A percentile compares a stretch with the other conserved stretches of the same genome.
These are phyloP conservation scores for Oryzaephilus surinamensis DNA, from an alignment of 1,140 invertebrate species.

Conservation along the genomic window DNA sequence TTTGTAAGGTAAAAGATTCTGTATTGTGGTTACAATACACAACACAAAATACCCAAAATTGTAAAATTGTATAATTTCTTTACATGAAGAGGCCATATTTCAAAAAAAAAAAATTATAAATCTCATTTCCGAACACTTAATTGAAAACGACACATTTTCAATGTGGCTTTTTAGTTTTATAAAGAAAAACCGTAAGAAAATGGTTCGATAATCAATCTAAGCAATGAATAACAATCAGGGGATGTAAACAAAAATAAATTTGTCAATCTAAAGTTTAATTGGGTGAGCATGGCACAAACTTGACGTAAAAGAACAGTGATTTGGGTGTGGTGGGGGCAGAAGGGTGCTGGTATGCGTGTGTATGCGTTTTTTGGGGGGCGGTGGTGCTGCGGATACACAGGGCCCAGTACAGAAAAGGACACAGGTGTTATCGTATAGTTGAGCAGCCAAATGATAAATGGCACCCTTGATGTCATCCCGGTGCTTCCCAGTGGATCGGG, in stretches of 20 bases:
- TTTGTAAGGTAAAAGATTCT: too few species aligned
- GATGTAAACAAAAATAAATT: conserved; percentile 19
- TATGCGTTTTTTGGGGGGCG: too few species aligned
- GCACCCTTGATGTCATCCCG: conserved; percentile 13
- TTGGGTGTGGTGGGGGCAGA: too few species aligned
- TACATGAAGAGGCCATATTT: too few species aligned
- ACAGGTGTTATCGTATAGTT: conserved; percentile 12
- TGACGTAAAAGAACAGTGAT: conserved; percentile 7
- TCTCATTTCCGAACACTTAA: too few species aligned
- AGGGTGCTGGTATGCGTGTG: too few species aligned
- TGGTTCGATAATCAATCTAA: conserved; percentile 14
- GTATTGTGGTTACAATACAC: too few species aligned
- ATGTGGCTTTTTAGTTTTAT: background rate
- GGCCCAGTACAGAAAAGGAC: conserved; percentile 10
- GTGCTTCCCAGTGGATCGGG: background rate
- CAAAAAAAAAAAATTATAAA: too few species aligned
- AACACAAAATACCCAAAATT: too few species aligned
- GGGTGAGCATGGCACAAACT: conserved; percentile 11
- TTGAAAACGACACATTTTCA: background rate
- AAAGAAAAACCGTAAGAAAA: background rate
- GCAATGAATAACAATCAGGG: conserved; percentile 18
- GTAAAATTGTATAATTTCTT: too few species aligned
- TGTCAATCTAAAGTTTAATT: conserved; percentile 22
- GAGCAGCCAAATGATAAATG: conserved; percentile 17
- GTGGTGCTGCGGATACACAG: too few species aligned